Percentiles rank a stretch among this genome's conserved stretches.
phyloP scores from a whole-genome alignment of 2,113 vertebrate species.

The Gallinago jamesoni region DNA sequence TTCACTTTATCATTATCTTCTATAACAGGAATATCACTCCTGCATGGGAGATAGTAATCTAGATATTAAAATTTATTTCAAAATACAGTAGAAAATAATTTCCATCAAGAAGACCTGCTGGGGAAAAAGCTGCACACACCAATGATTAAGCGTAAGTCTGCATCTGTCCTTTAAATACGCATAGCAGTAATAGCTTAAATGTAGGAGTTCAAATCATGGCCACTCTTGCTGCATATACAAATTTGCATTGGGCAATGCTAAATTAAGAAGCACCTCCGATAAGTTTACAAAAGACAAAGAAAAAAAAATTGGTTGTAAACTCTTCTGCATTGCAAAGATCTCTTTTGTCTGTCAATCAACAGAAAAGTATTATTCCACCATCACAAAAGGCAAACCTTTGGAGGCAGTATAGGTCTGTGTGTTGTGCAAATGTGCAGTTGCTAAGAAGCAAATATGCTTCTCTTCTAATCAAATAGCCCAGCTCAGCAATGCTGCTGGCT shows the following conservation, averaged over 20 bases:
- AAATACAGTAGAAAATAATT: conserved; percentile 39
- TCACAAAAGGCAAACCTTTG: conserved; percentile 82
- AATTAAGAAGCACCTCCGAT: conserved; percentile 17
- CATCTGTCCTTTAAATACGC: conserved; percentile 59
- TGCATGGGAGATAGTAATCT: conserved; percentile 20
- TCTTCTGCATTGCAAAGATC: conserved; percentile 67
- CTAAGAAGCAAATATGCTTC: conserved; percentile 86
- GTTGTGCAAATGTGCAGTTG: conserved; percentile 86
- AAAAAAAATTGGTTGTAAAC: conserved; percentile 64
- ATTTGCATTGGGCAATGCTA: neutral
- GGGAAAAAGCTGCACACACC: conserved; percentile 42
- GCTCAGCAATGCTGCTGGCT: conserved; percentile 84
- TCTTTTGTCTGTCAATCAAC: conserved; percentile 80
- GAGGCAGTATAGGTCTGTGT: conserved; percentile 78
- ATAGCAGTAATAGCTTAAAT: conserved; percentile 33
- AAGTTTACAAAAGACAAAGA: conserved; percentile 44
- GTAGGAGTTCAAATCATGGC: neutral
- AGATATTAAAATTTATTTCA: neutral
- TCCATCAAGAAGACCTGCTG: conserved; percentile 49
- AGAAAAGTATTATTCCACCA: conserved; percentile 80
- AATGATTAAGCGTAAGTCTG: neutral
- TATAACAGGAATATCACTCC: conserved; percentile 34
- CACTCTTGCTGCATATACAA: neutral
- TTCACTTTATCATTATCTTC: neutral
- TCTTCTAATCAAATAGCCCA: conserved; percentile 87